Evolutionary conservation across 2,113 vertebrate species (phyloP), one percentile per base, ranked within the genome.

Genomic region (Ondatra zibethicus): DNA sequence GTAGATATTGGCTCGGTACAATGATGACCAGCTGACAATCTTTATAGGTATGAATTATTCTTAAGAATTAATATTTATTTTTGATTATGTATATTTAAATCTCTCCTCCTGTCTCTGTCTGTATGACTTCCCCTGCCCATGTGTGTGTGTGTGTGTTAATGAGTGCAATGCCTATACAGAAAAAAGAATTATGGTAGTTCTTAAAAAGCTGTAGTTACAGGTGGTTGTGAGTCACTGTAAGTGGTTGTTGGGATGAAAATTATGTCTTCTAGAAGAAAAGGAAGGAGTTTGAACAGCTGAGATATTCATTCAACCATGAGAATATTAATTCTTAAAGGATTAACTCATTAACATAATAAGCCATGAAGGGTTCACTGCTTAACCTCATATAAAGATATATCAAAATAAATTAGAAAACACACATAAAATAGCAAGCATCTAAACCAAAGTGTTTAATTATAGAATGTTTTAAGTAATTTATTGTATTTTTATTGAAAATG

Each of bases 321-420:
- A 11, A 42, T 10, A 36, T 16, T 12, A 77, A 45, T 77, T 94
- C 23, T 61, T 61, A 61, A 75, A 1, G 16, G n/a, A 27, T 12
- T 65, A 47, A n/a, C 6, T 85, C 10, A 58, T 58, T 58, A 58
- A 5, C 19, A 55, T 36, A 61, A 47, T 47, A 68, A 23, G 14
- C 7, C 16, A n/a, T 7, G 7, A 17, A 2, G 1, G 4, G 0
- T n/a, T 33, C 19, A 25, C 47, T 61, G 27, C 33, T 58, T 42
- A 85, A 85, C 17, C 4, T 45, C 16, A 31, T 42, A 45, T 85
- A 31, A 7, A 45, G 7, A 25, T 14, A 14, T 36, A 80, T 84
- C 14, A 86, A 19, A n/a, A 33, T 21, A 1, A 8, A 36, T 70
- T 72, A 55, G 39, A 4, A 45, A 9, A 1, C 8, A 2, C 7